Evolutionary conservation across 2,888 invertebrate species (phyloP), one percentile per base, ranked within the genome.

Genomic region (Caenorhabditis uteleia): DNA sequence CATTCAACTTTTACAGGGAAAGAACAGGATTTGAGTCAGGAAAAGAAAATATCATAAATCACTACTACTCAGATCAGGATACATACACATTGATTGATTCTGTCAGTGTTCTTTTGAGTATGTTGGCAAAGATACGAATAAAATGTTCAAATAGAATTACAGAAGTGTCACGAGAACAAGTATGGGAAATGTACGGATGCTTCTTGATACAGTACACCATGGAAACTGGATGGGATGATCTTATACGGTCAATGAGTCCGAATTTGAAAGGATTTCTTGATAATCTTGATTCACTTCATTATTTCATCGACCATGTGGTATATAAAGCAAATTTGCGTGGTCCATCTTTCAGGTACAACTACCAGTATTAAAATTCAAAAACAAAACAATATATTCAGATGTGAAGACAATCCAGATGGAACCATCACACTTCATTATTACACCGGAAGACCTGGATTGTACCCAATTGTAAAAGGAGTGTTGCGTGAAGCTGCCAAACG

Each of bases 401-500:
- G 95, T 85, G 93, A 93, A 81, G 85, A 91, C 54, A 89, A 90
- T 3, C 91, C 91, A 84, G 92, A 93, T 84, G 93, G 93, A 0
- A 91, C 91, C 0, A 86, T 94, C 29, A 88, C 93, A 31, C 88
- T 97, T 25, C 95, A 95, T 84, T 95, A 95, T 85, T 95, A 95
- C 85, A 94, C 94, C 0, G 93, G 94, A 75, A 88, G 95, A 68
- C 91, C 93, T 2, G 93, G 93, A 6, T 86, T 95, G 74, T 93
- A 95, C 84, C 91, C 92, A 80, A 95, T 95, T 82, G 95, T 95
- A 66, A 94, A 77, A 59, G 78, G 95, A 27, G 93, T 95, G 75
- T 93, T 97, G 2, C 92, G 93, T 90, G 93, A 94, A 7, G 94
- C 95, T 31, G 93, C 95, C 31, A 91, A 91, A 79, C 91, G 92